Evolutionary conservation across 2,888 invertebrate species (phyloP).

Genomic region (Agrilus biguttatus): DNA sequence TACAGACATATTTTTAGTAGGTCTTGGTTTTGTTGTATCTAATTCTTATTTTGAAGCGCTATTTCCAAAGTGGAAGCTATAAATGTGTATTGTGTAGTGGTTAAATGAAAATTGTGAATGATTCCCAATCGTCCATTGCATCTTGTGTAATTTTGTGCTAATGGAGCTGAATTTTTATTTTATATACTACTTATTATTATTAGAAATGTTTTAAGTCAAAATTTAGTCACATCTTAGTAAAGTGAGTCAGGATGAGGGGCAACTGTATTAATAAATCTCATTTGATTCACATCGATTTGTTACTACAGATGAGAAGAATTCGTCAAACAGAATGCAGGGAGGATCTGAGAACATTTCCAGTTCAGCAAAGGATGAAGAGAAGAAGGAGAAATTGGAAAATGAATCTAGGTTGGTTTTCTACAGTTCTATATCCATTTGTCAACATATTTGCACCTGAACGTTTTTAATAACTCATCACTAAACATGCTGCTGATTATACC

Average conservation of each 20-base stretch:
- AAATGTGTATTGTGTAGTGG: too few relatives aligned
- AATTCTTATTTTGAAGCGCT: too few relatives aligned
- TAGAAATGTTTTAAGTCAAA: too few relatives aligned
- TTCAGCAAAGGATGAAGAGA: constrained; percentile 9
- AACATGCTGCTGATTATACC: constrained; percentile 8
- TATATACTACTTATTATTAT: too few relatives aligned
- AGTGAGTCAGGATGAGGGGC: constrained; percentile 9
- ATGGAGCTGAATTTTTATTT: too few relatives aligned
- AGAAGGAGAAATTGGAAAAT: constrained; percentile 6
- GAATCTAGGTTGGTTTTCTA: constrained; percentile 13
- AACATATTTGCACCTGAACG: constrained; percentile 2
- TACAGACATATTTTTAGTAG: too few relatives aligned
- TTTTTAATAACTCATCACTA: constrained; percentile 9
- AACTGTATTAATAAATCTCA: constrained; percentile 12
- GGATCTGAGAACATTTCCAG: constrained; percentile 7
- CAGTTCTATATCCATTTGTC: constrained; percentile 4
- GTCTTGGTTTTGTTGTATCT: too few relatives aligned
- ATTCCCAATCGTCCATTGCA: too few relatives aligned
- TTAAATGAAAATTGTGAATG: too few relatives aligned
- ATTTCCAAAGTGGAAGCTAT: too few relatives aligned
- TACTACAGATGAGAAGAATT: constrained; percentile 19
- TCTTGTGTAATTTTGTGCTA: too few relatives aligned
- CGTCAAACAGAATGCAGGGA: constrained; percentile 12
- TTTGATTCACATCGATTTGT: constrained; percentile 17
- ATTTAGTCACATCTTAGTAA: too few relatives aligned